phyloP scores from a whole-genome alignment of 1,140 invertebrate genomes.

The Odontomachus brunneus region DNA sequence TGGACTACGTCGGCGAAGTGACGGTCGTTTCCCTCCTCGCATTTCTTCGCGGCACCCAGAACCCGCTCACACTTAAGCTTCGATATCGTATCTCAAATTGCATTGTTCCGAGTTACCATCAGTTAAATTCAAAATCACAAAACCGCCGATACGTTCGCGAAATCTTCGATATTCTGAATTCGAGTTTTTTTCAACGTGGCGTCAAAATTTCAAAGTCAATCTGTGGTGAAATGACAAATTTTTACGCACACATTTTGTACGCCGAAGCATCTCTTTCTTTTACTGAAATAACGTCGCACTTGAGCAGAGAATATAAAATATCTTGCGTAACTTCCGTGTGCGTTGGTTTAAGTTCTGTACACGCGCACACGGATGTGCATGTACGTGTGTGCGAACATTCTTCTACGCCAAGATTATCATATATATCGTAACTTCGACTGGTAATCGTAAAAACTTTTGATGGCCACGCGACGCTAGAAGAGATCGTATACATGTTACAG shows the following conservation, averaged over 20 bases:
- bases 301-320: no score
- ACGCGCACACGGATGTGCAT: no score
- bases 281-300: no score
- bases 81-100: conserved; percentile 9
- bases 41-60: conserved; percentile 16
- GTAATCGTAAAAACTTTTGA: conserved; percentile 41
- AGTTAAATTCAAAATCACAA: not conserved
- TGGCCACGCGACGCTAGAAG: not conserved
- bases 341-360: no score
- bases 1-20: conserved; percentile 20
- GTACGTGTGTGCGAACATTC: not conserved
- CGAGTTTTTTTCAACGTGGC: no score
- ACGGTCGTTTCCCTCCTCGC: conserved; percentile 26
- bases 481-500: conserved; percentile 57
- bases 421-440: conserved; percentile 13
- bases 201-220: no score
- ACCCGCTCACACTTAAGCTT: not conserved
- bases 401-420: not conserved
- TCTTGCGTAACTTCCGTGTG: no score
- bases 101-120: not conserved
- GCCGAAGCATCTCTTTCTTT: no score
- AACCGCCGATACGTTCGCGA: no score
- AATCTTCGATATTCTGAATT: no score
- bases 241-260: no score
- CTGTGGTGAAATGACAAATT: no score